Conservation (phyloP, 1,140 invertebrate species). For the Trichonephila clavipes region DNA sequence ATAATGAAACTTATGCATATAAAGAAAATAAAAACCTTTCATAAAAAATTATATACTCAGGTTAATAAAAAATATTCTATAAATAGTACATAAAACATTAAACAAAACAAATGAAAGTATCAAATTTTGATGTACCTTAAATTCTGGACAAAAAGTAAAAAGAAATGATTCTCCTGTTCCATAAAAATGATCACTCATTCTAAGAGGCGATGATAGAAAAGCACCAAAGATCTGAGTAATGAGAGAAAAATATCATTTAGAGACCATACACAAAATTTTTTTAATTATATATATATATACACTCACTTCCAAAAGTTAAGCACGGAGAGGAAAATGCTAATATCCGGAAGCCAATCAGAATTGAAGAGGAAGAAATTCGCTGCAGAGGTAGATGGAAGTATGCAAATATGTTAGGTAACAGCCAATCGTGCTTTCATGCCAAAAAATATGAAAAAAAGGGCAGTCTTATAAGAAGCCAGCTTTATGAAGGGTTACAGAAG, state of each 20-base stretch:
- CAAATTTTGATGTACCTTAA: slow-evolving; percentile 79
- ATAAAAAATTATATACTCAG: not conserved
- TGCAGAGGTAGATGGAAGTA: no score
- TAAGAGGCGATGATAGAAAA: slow-evolving; percentile 92
- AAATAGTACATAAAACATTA: not conserved
- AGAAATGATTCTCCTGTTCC: slow-evolving; percentile 98
- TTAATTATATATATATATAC: no score
- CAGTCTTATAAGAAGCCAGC: no score
- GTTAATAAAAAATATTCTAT: not conserved
- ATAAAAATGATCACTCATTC: slow-evolving; percentile 97
- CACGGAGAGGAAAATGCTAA: no score
- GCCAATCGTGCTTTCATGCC: no score
- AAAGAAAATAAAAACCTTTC: not conserved
- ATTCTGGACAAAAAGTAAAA: slow-evolving; percentile 89
- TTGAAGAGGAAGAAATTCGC: no score
- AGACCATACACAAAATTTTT: not conserved
- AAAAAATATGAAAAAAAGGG: no score
- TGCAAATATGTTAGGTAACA: no score
- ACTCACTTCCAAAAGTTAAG: no score
- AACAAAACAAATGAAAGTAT: not conserved
- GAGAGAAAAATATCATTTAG: not conserved
- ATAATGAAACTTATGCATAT: no score
- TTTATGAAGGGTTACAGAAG: no score
- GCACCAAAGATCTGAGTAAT: slow-evolving; percentile 95
- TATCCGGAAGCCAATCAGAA: no score